Evolutionary conservation across 1,140 invertebrate species (phyloP), one percentile per base, ranked within the genome.

Genomic region (Globodera ellingtonae): DNA sequence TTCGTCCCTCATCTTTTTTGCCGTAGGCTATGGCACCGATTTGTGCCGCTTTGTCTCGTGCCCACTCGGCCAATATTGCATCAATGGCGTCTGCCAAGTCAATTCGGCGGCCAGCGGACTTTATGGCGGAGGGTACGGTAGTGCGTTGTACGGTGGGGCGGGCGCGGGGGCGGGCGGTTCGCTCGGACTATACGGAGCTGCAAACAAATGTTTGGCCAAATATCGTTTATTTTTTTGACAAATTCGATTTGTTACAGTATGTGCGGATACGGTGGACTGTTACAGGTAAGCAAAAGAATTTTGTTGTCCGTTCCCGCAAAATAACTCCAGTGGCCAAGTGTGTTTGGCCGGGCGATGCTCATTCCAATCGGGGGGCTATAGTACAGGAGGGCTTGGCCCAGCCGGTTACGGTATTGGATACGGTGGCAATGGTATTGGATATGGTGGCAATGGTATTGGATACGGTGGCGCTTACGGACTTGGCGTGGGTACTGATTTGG

Each of bases 11-110:
- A 18, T 59, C 62, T 52, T 66, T 66, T 5, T 77, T 21, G 10
- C 15, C 59, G 18, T 9, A 77, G 78, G 88, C 21, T 88, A 88
- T 83, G 88, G 88, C 24, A 71, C 66, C 50, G 83, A 87, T 72
- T 70, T 80, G n/a, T 89, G 84, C 66, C 83, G 86, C 67, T 88
- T 90, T 74, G 80, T 88, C 66, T 88, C 87, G 3, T 88, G 87
- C 75, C 86, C 87, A 3, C 84, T 87, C 35, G 87, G 87, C 3
- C 88, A 88, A 47, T 88, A 85, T 72, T 88, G 87, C 67, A 78
- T 89, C 62, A 86, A 84, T 65, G 86, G 86, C 7, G 80, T 87
- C 21, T 88, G 86, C 69, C 76, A 86, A 48, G 80, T 69, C 35
- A 79, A 71, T 56, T 74, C 72, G 13, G 21, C 75, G 13, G 62